Conservation (phyloP, 1,140 invertebrate species). For the Matsumurasca onukii region DNA sequence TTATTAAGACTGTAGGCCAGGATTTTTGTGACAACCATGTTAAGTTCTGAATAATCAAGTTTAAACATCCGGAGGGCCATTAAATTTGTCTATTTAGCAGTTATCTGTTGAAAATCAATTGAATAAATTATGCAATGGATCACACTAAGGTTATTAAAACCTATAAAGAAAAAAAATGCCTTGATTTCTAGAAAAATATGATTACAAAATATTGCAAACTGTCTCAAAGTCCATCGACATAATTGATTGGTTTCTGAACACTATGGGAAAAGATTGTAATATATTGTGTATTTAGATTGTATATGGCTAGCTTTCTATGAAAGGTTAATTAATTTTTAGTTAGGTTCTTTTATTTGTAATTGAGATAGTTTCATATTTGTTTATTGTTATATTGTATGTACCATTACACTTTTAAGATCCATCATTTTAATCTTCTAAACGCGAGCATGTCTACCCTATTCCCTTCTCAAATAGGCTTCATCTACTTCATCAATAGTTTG, state of each 20-base stretch:
- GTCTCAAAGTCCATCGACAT: not conserved
- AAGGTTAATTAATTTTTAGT: not conserved
- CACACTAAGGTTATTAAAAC: not conserved
- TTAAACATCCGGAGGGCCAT: too few relatives aligned
- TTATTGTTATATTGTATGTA: not conserved
- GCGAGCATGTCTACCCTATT: not conserved
- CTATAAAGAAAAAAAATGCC: not conserved
- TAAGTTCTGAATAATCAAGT: too few relatives aligned
- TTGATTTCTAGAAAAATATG: too few relatives aligned
- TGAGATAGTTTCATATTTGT: not conserved
- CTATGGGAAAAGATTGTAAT: not conserved
- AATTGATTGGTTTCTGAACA: not conserved
- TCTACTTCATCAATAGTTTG: not conserved
- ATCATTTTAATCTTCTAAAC: not conserved
- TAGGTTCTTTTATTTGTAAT: slow-evolving; percentile 3
- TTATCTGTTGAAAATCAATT: not conserved
- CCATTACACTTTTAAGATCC: not conserved
- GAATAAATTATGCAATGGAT: not conserved
- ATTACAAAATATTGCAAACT: too few relatives aligned
- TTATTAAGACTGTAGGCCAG: too few relatives aligned
- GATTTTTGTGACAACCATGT: too few relatives aligned
- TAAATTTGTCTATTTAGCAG: too few relatives aligned
- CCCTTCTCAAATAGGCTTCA: not conserved
- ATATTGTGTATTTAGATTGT: not conserved
- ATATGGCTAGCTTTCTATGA: not conserved